Evolutionary conservation across 2,797 vertebrate species (phyloP).

Genomic region (Spondyliosoma cantharus): DNA sequence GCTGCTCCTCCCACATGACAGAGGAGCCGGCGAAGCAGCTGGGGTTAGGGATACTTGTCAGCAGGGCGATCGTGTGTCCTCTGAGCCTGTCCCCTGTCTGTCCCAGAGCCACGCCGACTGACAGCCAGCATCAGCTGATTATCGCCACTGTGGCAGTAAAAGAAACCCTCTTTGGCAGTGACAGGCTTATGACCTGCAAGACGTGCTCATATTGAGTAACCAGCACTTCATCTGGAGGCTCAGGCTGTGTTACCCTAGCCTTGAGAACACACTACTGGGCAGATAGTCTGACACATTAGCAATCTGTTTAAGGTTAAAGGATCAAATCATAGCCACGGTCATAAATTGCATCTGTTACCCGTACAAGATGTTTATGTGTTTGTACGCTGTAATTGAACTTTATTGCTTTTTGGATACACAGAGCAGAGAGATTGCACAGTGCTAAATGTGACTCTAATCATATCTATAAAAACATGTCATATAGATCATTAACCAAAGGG

Average conservation of each 20-base stretch:
- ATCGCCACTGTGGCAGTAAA: slow-evolving; percentile 82
- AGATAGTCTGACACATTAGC: slow-evolving; percentile 82
- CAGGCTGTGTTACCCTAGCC: slow-evolving; percentile 68
- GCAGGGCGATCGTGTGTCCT: slow-evolving; percentile 72
- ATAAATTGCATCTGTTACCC: slow-evolving; percentile 76
- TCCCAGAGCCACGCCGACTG: slow-evolving; percentile 69
- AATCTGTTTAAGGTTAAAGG: slow-evolving; percentile 81
- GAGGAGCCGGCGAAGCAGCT: slow-evolving; percentile 76
- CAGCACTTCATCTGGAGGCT: slow-evolving; percentile 78
- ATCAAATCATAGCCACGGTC: slow-evolving; percentile 72
- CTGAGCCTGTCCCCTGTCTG: slow-evolving; percentile 74
- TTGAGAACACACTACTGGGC: slow-evolving; percentile 74
- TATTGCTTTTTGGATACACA: slow-evolving; percentile 57
- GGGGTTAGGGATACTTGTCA: slow-evolving; percentile 82
- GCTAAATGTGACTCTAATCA: slow-evolving; percentile 47
- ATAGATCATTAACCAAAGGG: slow-evolving; percentile 58
- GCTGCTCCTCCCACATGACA: slow-evolving; percentile 67
- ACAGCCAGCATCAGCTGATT: slow-evolving; percentile 85
- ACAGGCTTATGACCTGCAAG: slow-evolving; percentile 78
- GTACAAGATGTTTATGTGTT: slow-evolving; percentile 75
- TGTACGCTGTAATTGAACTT: slow-evolving; percentile 69
- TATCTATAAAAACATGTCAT: slow-evolving; percentile 41
- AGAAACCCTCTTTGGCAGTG: slow-evolving; percentile 80
- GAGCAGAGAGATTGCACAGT: slow-evolving; percentile 4
- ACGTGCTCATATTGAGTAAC: slow-evolving; percentile 78